Conservation (phyloP, 2,113 vertebrate genomes). For the Pedetes capensis region DNA sequence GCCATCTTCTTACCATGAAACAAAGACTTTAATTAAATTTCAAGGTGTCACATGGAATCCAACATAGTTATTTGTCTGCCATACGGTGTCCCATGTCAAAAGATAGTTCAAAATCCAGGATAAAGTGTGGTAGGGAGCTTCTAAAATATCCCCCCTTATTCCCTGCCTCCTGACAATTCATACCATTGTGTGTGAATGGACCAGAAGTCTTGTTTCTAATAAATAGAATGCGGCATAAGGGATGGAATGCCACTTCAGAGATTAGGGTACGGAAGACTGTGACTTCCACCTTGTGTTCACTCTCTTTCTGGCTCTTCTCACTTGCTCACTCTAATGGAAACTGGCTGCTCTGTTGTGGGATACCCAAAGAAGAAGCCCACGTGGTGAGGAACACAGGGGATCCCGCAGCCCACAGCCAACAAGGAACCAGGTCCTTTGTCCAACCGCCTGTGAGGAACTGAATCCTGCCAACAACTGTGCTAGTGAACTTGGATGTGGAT, state of each 20-base stretch:
- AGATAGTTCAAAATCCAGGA: not conserved
- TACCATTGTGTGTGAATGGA: not conserved
- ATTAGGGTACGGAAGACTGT: not conserved
- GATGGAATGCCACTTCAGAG: not conserved
- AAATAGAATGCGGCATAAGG: not conserved
- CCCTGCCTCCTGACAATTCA: not conserved
- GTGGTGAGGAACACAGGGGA: not conserved
- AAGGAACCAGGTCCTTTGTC: not conserved
- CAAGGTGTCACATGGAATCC: not conserved
- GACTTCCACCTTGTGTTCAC: not conserved
- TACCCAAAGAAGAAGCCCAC: not conserved
- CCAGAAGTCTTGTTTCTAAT: not conserved
- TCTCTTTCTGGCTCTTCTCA: not conserved
- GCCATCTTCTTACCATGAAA: not conserved
- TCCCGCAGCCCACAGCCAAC: not conserved
- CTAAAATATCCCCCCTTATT: not conserved
- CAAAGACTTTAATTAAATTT: not conserved
- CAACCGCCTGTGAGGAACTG: not conserved
- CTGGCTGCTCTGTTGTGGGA: not conserved
- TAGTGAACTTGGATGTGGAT: not conserved
- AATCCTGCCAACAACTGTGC: not conserved
- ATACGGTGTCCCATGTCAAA: not conserved
- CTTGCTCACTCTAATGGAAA: not conserved
- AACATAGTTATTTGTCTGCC: not conserved
- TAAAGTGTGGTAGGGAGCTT: not conserved